Evolutionary conservation across 2,113 vertebrate species (phyloP).

Genomic region (Cheirogaleus medius): DNA sequence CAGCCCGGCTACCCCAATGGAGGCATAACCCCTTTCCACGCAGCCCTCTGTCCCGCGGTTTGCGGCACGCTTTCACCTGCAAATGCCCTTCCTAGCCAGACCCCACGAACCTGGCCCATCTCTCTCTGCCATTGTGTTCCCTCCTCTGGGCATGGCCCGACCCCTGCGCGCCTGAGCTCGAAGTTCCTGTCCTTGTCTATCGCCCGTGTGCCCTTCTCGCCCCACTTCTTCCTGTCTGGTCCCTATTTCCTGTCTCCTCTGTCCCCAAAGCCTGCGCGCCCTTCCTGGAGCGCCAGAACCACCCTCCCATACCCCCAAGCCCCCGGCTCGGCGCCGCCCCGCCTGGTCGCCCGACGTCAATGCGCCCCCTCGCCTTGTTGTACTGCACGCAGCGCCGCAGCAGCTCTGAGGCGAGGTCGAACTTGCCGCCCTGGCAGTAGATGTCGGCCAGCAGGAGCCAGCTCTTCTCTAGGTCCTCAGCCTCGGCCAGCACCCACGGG

Average conservation of each 20-base stretch:
- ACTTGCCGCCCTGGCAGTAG: constrained; percentile 85
- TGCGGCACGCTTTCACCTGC: too few relatives aligned
- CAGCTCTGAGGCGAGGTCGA: constrained; percentile 82
- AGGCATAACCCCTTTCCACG: not conserved
- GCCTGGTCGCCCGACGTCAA: rapidly evolving
- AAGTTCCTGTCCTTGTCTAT: not conserved
- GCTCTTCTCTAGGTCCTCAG: constrained; percentile 80
- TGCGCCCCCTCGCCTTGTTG: constrained; percentile 81
- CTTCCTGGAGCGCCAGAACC: rapidly evolving
- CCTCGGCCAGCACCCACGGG: constrained; percentile 71
- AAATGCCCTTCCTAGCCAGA: rapidly evolving
- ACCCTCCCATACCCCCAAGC: too few relatives aligned
- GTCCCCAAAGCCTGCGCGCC: rapidly evolving
- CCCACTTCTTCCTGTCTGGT: not conserved
- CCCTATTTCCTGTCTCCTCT: not conserved
- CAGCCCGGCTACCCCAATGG: not conserved
- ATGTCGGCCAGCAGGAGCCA: constrained; percentile 86
- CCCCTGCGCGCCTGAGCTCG: rapidly evolving
- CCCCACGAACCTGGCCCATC: not conserved
- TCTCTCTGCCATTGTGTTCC: not conserved
- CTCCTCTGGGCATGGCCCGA: rapidly evolving
- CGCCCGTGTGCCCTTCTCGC: rapidly evolving
- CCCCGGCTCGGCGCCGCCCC: rapidly evolving
- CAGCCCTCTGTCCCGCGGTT: not conserved
- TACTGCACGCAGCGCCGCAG: constrained; percentile 82